These are phyloP conservation scores for Syrphus vitripennis DNA, from an alignment of 2,888 invertebrate species.

Conservation along the genomic window DNA sequence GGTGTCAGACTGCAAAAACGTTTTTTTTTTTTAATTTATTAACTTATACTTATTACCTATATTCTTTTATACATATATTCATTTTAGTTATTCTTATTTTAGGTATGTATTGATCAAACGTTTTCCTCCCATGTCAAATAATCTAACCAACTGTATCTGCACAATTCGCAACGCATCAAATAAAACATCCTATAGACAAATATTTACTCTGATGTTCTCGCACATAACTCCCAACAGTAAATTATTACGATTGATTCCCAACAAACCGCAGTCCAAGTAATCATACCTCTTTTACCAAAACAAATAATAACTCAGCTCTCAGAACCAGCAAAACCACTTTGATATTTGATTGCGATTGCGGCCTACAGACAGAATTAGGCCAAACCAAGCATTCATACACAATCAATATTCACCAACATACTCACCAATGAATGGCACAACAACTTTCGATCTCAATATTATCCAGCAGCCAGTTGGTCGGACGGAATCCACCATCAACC, in stretches of 20 bases:
- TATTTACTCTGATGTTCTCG: neutral
- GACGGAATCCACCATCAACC: neutral
- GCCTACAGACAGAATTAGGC: slow-evolving; percentile 56
- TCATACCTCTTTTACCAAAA: slow-evolving; percentile 45
- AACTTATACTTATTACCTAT: too few species aligned
- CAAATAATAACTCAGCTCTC: slow-evolving; percentile 45
- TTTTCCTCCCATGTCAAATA: too few species aligned
- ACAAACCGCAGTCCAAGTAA: neutral
- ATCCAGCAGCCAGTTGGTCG: slow-evolving; percentile 38
- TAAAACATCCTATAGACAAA: neutral
- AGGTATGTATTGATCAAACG: too few species aligned
- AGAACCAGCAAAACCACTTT: slow-evolving; percentile 56
- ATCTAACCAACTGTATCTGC: too few species aligned
- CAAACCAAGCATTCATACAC: slow-evolving; percentile 52
- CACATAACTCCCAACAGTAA: neutral
- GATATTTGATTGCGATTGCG: too few species aligned
- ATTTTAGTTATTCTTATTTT: too few species aligned
- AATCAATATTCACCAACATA: slow-evolving; percentile 60
- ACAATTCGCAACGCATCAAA: neutral
- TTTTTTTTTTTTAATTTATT: too few species aligned
- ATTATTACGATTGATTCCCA: neutral
- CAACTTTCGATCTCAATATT: slow-evolving; percentile 65
- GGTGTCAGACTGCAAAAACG: too few species aligned
- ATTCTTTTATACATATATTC: too few species aligned
- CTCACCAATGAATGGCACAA: slow-evolving; percentile 54